Percentiles rank a stretch among this genome's conserved stretches.
Conservation (phyloP, 2,797 vertebrate genomes). For the Sciurus carolinensis region DNA sequence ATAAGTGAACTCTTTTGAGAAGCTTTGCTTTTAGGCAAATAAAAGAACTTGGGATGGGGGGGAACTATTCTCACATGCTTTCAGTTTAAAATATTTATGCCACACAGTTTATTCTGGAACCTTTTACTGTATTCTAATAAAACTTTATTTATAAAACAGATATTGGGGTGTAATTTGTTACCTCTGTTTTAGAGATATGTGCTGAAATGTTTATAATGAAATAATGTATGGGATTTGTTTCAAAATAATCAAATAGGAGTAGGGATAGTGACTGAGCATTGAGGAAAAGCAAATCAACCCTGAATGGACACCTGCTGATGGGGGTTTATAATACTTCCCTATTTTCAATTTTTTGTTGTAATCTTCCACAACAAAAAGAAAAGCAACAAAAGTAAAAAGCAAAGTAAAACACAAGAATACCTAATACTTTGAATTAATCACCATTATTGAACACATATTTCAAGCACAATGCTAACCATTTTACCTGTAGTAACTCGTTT, state of each 20-base stretch:
- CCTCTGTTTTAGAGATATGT: not conserved
- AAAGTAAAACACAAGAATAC: not conserved
- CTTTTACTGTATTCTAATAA: not conserved
- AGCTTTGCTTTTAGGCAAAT: not conserved
- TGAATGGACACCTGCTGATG: not conserved
- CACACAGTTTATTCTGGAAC: not conserved
- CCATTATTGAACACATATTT: not conserved
- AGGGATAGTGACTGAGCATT: not conserved
- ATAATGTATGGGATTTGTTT: not conserved
- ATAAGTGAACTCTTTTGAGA: not conserved
- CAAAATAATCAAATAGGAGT: constrained; percentile 41
- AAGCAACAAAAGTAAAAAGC: constrained; percentile 1
- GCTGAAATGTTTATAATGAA: not conserved
- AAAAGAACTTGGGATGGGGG: not conserved
- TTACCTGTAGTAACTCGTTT: not conserved
- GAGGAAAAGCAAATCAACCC: not conserved
- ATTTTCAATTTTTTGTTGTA: not conserved
- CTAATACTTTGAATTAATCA: constrained; percentile 11
- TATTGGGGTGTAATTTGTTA: not conserved
- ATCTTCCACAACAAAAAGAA: constrained; percentile 18
- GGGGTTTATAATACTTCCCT: not conserved
- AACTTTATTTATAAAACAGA: constrained; percentile 26
- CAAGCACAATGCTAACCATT: not conserved
- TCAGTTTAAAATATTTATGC: constrained; percentile 56
- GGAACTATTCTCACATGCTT: not conserved